Evolutionary conservation across 2,113 vertebrate species (phyloP).

Genomic region (Psophia crepitans): DNA sequence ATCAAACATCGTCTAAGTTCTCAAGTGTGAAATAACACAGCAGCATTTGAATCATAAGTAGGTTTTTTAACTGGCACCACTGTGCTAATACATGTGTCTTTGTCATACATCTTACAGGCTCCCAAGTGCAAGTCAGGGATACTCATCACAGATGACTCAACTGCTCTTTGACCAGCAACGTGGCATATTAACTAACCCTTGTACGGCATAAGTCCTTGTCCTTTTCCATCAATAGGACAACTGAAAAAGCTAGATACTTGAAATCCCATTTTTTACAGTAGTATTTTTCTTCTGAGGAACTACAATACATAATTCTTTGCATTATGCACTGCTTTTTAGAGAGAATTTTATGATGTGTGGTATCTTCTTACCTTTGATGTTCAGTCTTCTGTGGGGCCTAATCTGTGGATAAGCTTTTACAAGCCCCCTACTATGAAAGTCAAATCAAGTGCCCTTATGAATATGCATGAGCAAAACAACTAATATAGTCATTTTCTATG

Average conservation of each 20-base stretch:
- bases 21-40: neutral
- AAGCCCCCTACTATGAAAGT: slow-evolving; percentile 65
- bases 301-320: neutral
- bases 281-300: neutral
- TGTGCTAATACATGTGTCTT: neutral
- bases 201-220: neutral
- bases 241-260: neutral
- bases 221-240: slow-evolving; percentile 14
- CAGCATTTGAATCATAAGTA: neutral
- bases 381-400: slow-evolving; percentile 56
- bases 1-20: neutral
- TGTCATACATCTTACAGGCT: neutral
- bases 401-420: slow-evolving; percentile 68
- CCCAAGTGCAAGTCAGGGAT: neutral
- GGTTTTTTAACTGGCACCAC: neutral
- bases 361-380: slow-evolving; percentile 60
- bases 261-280: neutral
- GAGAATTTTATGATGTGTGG: neutral
- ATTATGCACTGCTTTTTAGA: neutral
- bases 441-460: slow-evolving; percentile 72
- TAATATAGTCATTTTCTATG: slow-evolving; percentile 62
- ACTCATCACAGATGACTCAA: neutral
- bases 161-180: neutral
- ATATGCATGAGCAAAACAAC: slow-evolving; percentile 72
- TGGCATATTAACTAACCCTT: neutral